phyloP scores from a whole-genome alignment of 1,140 invertebrate genomes.

The Ceratitis capitata region DNA sequence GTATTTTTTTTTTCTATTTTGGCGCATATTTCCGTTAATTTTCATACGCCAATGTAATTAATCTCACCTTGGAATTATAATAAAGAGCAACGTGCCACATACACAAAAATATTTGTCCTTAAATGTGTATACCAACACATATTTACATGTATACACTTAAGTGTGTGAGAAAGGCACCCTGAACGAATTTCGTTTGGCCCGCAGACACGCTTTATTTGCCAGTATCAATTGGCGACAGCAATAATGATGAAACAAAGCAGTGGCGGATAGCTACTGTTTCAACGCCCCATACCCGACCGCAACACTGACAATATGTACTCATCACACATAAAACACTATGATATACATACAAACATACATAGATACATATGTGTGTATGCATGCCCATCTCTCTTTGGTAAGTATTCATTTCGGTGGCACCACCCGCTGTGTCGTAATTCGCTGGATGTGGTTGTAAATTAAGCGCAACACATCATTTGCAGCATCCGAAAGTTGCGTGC shows the following conservation, averaged over 20 bases:
- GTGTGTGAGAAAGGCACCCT: background rate
- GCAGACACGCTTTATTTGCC: background rate
- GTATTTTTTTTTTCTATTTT: background rate
- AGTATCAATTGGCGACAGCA: background rate
- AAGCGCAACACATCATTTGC: constrained; percentile 42
- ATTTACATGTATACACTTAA: no score
- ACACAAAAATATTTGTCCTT: background rate
- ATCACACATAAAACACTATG: no score
- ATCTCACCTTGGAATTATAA: constrained; percentile 34
- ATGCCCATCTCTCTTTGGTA: background rate
- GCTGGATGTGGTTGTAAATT: constrained; percentile 40
- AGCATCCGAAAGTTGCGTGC: constrained; percentile 25
- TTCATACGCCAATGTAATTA: constrained; percentile 29
- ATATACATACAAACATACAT: background rate
- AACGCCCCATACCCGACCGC: constrained; percentile 12
- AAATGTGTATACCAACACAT: background rate
- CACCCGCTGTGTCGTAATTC: constrained; percentile 35
- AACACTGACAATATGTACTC: constrained; percentile 30
- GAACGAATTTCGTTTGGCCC: constrained; percentile 7
- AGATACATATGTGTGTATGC: no score
- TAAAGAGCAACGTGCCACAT: background rate
- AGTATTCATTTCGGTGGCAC: background rate
- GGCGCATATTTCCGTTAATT: constrained; percentile 4
- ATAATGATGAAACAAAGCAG: background rate
- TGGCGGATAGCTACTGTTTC: constrained; percentile 26